Percentiles rank a stretch among this genome's conserved stretches.
Conservation (phyloP, 2,797 vertebrate genomes). For the Parauchenoglanis ngamensis region DNA sequence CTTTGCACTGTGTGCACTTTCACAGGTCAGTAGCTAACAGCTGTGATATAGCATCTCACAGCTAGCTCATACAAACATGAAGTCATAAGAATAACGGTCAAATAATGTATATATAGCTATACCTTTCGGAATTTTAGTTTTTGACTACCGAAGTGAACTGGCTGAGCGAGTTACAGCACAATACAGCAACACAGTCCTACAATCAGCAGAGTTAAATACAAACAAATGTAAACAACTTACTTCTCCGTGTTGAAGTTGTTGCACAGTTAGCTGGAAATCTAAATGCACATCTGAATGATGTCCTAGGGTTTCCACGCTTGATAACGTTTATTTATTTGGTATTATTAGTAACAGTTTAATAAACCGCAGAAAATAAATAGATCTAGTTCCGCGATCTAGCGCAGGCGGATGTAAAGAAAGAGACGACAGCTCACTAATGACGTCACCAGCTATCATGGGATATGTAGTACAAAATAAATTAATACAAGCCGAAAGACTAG, state of each 20-base stretch:
- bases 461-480: conserved; percentile 17
- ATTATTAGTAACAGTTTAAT: too few species aligned
- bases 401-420: neutral
- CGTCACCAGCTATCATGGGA: neutral
- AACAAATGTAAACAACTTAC: neutral
- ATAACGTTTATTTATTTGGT: neutral
- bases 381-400: neutral
- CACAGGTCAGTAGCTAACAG: neutral
- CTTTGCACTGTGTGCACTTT: too few species aligned
- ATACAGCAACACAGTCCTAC: neutral
- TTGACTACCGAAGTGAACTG: neutral
- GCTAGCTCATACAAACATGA: neutral
- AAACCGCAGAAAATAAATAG: neutral
- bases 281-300: neutral
- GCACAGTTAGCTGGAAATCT: neutral
- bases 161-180: neutral
- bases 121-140: neutral
- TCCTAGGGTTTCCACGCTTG: neutral
- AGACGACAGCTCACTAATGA: neutral
- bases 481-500: neutral
- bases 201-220: neutral
- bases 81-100: neutral
- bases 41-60: too few species aligned
- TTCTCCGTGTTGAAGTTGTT: neutral
- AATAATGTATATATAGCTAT: neutral